These are phyloP conservation scores for Microtus ochrogaster DNA, from an alignment of 2,113 vertebrate species.

Conservation along the genomic window DNA sequence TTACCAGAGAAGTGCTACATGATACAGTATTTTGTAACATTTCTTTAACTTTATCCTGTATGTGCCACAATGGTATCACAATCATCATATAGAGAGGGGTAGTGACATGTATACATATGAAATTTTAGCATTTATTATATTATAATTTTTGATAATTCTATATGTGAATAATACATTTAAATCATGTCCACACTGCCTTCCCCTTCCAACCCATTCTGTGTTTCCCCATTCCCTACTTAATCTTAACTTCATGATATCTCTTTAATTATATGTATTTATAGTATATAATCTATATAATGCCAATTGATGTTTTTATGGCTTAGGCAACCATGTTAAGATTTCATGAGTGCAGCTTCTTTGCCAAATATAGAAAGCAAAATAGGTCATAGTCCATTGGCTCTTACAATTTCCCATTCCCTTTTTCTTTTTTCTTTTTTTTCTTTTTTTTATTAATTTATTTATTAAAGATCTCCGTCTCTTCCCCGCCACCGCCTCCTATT, in stretches of 20 bases:
- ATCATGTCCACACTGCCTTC: background rate
- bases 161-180: background rate
- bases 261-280: background rate
- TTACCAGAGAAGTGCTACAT: too few species aligned
- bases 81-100: background rate
- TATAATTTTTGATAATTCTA: background rate
- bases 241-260: background rate
- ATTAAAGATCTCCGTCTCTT: too few species aligned
- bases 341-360: background rate
- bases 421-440: background rate
- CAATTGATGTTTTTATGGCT: background rate
- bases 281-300: background rate
- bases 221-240: too few species aligned
- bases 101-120: background rate
- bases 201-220: background rate
- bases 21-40: background rate
- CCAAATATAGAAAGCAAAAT: background rate
- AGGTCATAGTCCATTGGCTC: background rate
- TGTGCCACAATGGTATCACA: background rate
- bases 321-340: background rate
- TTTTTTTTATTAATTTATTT: too few species aligned
- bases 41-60: background rate
- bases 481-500: too few species aligned
- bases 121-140: background rate
- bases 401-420: background rate